Evolutionary conservation across 2,888 invertebrate genomes (phyloP).

Genomic region (Chironomus riparius): DNA sequence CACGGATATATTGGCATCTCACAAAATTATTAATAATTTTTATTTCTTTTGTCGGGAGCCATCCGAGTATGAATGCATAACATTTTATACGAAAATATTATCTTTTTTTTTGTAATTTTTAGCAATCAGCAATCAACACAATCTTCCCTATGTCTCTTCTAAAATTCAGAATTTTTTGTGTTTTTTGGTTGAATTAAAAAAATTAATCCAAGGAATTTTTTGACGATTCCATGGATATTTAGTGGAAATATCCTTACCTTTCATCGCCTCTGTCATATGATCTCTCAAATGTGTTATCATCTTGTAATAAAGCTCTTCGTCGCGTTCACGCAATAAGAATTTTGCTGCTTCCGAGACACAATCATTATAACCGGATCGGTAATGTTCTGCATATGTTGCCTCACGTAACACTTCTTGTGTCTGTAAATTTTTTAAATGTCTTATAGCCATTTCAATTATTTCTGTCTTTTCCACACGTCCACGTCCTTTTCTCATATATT

Average conservation of each 20-base stretch:
- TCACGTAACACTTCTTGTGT: constrained; percentile 47
- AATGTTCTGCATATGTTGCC: constrained; percentile 34
- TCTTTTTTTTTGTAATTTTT: neutral
- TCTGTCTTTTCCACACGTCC: constrained; percentile 96
- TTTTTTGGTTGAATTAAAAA: neutral
- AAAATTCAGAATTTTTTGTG: constrained; percentile 5
- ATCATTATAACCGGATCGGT: constrained; percentile 72
- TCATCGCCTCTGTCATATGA: constrained; percentile 59
- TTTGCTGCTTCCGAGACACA: constrained; percentile 83
- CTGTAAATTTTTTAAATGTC: constrained; percentile 85
- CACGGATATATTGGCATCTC: neutral
- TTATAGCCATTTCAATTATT: constrained; percentile 96
- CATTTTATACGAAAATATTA: too few species aligned
- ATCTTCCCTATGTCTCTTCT: neutral
- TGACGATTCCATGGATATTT: neutral
- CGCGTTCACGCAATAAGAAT: constrained; percentile 53
- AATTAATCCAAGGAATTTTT: neutral
- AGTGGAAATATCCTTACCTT: constrained; percentile 41
- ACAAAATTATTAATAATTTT: too few species aligned
- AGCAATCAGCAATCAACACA: neutral
- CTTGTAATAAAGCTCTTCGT: constrained; percentile 71
- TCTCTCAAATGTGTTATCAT: constrained; percentile 74
- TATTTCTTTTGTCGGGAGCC: neutral
- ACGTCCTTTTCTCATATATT: constrained; percentile 88
- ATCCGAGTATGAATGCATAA: neutral